A percentile compares a stretch with the other conserved stretches of the same genome.
Evolutionary conservation across 2,797 vertebrate species (phyloP).

Genomic region (Anguilla pacifica): DNA sequence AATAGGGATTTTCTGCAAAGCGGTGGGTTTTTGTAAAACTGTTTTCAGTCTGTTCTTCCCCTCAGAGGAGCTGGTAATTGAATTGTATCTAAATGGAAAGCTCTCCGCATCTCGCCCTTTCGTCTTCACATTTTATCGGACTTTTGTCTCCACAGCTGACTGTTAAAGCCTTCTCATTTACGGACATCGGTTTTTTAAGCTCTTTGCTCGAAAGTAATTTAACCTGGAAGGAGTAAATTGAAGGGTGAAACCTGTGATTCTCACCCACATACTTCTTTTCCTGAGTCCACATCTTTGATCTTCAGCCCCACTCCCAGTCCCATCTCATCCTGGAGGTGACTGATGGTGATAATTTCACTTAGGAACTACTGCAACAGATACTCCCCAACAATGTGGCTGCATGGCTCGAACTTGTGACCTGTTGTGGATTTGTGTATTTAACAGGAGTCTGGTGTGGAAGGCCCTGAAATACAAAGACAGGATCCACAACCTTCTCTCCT

Average conservation of each 20-base stretch:
- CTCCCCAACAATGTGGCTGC: background rate
- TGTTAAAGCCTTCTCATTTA: background rate
- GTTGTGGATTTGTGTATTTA: background rate
- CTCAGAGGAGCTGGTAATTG: constrained; percentile 7
- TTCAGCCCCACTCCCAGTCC: background rate
- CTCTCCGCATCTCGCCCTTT: background rate
- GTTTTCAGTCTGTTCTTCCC: background rate
- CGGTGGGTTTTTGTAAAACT: background rate
- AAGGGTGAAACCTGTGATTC: background rate
- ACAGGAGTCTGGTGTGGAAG: background rate
- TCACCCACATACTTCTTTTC: background rate
- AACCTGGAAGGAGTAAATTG: background rate
- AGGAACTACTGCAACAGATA: background rate
- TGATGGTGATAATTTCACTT: background rate
- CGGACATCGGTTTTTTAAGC: background rate
- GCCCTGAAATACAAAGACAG: background rate
- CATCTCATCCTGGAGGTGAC: background rate
- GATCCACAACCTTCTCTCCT: background rate
- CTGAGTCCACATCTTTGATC: background rate
- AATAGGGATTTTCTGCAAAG: constrained; percentile 1
- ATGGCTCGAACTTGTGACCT: background rate
- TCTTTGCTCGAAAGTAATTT: background rate
- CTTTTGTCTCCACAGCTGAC: too few relatives aligned
- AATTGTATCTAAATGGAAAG: constrained; percentile 16
- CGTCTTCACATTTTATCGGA: background rate